Evolutionary conservation across 2,113 vertebrate genomes (phyloP).

Genomic region (Bolborhynchus lineola): DNA sequence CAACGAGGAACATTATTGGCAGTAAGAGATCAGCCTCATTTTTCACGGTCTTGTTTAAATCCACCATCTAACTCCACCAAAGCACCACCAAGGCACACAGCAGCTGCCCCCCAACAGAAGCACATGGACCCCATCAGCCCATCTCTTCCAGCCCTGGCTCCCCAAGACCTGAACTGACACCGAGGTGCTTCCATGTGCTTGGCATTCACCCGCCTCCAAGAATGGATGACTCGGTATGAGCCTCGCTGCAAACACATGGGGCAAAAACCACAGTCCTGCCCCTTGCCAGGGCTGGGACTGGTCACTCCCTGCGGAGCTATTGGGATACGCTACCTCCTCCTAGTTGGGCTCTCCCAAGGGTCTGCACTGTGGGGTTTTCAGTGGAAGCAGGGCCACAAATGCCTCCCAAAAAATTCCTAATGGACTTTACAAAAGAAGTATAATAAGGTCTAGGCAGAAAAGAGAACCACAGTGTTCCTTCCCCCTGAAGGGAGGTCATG

Average conservation of each 20-base stretch:
- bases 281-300: not conserved
- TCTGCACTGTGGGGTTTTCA: not conserved
- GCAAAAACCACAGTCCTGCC: not conserved
- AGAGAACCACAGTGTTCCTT: not conserved
- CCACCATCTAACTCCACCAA: too few relatives aligned
- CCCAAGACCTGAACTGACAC: not conserved
- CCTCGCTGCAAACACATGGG: fast-evolving
- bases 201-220: not conserved
- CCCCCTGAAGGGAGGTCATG: not conserved
- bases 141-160: not conserved
- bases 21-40: not conserved
- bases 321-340: not conserved
- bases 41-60: not conserved
- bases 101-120: not conserved
- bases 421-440: not conserved
- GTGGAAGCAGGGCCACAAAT: not conserved
- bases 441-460: not conserved
- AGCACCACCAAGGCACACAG: not conserved
- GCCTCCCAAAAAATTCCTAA: not conserved
- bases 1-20: not conserved
- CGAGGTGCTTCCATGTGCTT: fast-evolving
- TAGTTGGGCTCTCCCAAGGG: not conserved
- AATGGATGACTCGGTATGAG: not conserved
- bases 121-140: fast-evolving
- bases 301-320: not conserved